Evolutionary conservation across 37 sponge, comb jelly and placozoan genomes (phyloP).

Genomic region (Dysidea cf. avara): DNA sequence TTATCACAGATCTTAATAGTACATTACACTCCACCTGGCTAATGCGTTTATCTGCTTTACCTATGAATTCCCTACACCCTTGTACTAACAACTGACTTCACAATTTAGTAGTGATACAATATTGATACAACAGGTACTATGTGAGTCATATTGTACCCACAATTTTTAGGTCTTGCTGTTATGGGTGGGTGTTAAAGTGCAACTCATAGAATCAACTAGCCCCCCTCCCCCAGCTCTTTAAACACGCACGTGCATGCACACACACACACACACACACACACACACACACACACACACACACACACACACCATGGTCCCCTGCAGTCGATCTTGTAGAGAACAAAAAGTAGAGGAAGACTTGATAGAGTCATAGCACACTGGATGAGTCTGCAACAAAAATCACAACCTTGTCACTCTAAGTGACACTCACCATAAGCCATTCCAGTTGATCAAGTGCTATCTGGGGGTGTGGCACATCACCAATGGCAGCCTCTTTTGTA

Average conservation of each 20-base stretch:
- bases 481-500: background rate
- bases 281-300: constrained; percentile 29
- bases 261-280: constrained; percentile 24
- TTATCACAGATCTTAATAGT: too few relatives aligned
- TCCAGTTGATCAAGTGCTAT: constrained; percentile 25
- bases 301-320: constrained; percentile 43
- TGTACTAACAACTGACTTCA: too few relatives aligned
- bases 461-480: constrained; percentile 1
- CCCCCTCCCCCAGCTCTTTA: background rate
- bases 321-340: constrained; percentile 25
- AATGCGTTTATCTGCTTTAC: too few relatives aligned
- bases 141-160: too few relatives aligned
- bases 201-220: too few relatives aligned
- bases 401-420: background rate
- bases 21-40: too few relatives aligned
- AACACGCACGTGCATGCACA: background rate
- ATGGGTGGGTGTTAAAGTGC: too few relatives aligned
- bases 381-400: constrained; percentile 36
- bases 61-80: too few relatives aligned
- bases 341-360: constrained; percentile 34
- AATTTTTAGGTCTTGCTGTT: too few relatives aligned
- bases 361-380: constrained; percentile 41
- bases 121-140: too few relatives aligned
- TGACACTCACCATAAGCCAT: constrained; percentile 41
- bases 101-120: too few relatives aligned